Evolutionary conservation across 2,888 invertebrate species (phyloP), one percentile per base, ranked within the genome.

Genomic region (Synanthedon tipuliformis): DNA sequence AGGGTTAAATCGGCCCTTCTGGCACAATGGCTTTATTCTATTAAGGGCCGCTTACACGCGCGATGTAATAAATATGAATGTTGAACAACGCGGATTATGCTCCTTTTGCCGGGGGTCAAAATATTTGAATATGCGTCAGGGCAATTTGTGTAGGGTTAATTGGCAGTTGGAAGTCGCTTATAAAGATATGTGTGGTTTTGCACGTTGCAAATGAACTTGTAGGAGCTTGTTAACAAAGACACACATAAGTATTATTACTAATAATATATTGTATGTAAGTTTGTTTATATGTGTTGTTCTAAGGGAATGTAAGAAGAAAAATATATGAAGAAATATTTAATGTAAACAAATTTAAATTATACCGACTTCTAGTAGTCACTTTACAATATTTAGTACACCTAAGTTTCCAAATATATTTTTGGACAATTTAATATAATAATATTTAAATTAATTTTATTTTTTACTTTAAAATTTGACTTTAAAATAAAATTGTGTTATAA

Each of bases 11-110:
- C 81, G 77, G 81, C 82, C 81, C 82, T 80, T 71, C 66, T 73
- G 70, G 74, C 71, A 81, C 81, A 81, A 83, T 82, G 69, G 80
- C 78, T 79, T 81, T 80, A 85, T 85, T 84, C 81, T 82, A 84
- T 83, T 85, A 82, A 68, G 66, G 65, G 70, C 73, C 80, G 81
- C 77, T 86, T 86, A 85, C 83, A 85, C 81, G 86, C 79, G 78
- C 81, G 78, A 85, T 82, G 83, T 82, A 78, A 83, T 87, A 87
- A 86, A 86, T 87, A 85, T 86, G 86, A 86, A 86, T 85, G 87
- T 82, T 78, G 81, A 81, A 82, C 81, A 81, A 72, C 75, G 75
- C 65, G 78, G 81, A 82, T 85, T 84, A 85, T 77, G 69, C 78
- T 79, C 70, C 78, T 81, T 79, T 75, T 7, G 80, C 77, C 75